These are phyloP conservation scores for Temnothorax nylanderi DNA, from an alignment of 1,140 invertebrate species.

Conservation along the genomic window DNA sequence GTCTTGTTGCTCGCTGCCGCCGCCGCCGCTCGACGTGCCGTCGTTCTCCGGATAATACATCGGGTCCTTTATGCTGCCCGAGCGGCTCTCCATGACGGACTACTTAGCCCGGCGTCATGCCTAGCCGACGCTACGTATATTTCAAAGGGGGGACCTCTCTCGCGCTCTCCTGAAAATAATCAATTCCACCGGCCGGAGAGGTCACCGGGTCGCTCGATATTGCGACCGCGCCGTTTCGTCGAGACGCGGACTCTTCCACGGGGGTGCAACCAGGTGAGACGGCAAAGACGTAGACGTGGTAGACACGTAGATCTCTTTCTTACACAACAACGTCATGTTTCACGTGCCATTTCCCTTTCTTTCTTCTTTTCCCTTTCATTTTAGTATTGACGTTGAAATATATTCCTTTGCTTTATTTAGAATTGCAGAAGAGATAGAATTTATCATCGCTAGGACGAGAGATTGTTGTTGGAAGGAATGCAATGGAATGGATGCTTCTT, in stretches of 20 bases:
- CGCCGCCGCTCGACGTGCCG: constrained; percentile 18
- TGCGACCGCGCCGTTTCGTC: constrained; percentile 42
- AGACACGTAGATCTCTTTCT: neutral
- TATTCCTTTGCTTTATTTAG: neutral
- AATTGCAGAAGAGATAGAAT: neutral
- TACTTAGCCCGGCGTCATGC: constrained; percentile 53
- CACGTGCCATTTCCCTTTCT: neutral
- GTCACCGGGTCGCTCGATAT: constrained; percentile 77
- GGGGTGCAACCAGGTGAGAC: neutral
- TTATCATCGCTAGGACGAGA: neutral
- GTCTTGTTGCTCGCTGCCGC: constrained; percentile 18
- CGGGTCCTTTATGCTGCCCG: constrained; percentile 75
- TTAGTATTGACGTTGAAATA: neutral
- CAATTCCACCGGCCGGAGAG: constrained; percentile 68
- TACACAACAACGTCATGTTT: neutral
- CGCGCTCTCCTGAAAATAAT: constrained; percentile 70
- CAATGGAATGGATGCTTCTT: neutral
- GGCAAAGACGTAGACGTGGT: neutral
- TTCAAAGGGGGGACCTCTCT: constrained; percentile 51
- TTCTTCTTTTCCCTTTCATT: too few relatives aligned
- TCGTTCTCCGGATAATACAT: constrained; percentile 72
- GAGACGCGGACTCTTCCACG: constrained; percentile 14
- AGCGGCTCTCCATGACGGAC: constrained; percentile 73
- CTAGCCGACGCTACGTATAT: constrained; percentile 30
- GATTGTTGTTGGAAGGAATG: neutral